Evolutionary conservation across 2,113 vertebrate genomes (phyloP), one percentile per base, ranked within the genome.

Genomic region (Scalopus aquaticus): DNA sequence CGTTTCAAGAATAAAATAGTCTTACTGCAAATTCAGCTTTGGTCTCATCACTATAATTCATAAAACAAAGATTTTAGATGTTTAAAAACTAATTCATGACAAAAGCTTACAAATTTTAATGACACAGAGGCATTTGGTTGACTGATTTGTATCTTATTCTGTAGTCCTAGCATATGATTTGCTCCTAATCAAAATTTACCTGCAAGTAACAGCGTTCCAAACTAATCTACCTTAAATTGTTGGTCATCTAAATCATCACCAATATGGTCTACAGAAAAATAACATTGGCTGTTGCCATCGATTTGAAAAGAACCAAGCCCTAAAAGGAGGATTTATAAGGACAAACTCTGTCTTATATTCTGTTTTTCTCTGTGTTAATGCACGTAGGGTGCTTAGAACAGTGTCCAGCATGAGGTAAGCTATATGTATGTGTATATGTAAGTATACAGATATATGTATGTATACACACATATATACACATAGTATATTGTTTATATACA

Each of bases 1-100:
- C 92, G 83, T 88, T 77, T 90, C 72, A 90, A 91, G 81, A 94
- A 90, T n/a, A 35, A 84, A 84, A 81, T 3, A 65, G 67, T 49
- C 56, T 22, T 58, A 24, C 73, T 73, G 42, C 30, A 87, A 81
- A 94, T 54, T 56, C 79, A 49, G 20, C 51, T 65, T 44, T 22
- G 46, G 22, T 70, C 72, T 82, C 49, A 37, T 9, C 19, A 19
- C 72, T 94, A 0, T 39, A 69, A 86, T 72, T 73, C 83, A 89
- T 0, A 3, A 81, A 67, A 39, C 60, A 84, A 84, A 82, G 16
- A 73, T 10, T 58, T 54, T 62, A 62, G 35, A 42, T 19, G 81
- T 82, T 81, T 39, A 37, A 92, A 87, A 86, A 49, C 24, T 30
- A 73, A 82, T n/a, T 51, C n/a, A 64, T 15, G 17, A 42, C 28